A percentile compares a stretch with the other conserved stretches of the same genome.
These are phyloP conservation scores for Panurus biarmicus DNA, from an alignment of 2,113 vertebrate genomes.

Conservation along the genomic window DNA sequence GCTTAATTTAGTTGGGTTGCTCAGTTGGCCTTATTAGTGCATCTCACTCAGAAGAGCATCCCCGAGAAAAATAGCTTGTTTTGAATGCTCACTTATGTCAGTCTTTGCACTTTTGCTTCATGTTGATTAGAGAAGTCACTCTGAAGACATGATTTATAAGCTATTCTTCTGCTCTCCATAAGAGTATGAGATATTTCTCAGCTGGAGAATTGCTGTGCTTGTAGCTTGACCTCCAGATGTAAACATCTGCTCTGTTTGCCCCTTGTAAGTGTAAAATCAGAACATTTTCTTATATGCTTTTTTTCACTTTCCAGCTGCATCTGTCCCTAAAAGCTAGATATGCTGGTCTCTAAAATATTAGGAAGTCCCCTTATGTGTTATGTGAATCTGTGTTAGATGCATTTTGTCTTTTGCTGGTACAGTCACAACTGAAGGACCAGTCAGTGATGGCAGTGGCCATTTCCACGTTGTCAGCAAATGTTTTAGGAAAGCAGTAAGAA, in stretches of 20 bases:
- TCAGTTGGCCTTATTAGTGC: neutral
- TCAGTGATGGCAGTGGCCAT: neutral
- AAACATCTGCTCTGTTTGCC: constrained; percentile 11
- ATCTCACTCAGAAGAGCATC: neutral
- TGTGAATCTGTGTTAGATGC: neutral
- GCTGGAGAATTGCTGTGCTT: neutral
- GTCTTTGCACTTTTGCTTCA: neutral
- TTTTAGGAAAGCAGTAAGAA: neutral
- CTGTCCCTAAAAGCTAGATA: neutral
- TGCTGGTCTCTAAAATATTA: neutral
- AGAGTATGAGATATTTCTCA: neutral
- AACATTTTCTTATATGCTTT: neutral
- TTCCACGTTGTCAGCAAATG: neutral
- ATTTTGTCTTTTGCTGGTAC: neutral
- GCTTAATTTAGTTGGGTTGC: neutral
- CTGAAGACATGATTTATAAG: neutral
- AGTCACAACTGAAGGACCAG: neutral
- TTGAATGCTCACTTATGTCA: neutral
- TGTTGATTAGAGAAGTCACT: neutral
- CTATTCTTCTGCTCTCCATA: neutral
- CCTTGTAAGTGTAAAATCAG: neutral
- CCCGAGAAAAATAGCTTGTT: neutral
- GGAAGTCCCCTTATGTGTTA: neutral
- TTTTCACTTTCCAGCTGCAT: neutral
- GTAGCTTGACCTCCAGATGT: neutral